These are phyloP conservation scores for Pipistrellus nathusii DNA, from an alignment of 2,797 vertebrate species.

Conservation along the genomic window DNA sequence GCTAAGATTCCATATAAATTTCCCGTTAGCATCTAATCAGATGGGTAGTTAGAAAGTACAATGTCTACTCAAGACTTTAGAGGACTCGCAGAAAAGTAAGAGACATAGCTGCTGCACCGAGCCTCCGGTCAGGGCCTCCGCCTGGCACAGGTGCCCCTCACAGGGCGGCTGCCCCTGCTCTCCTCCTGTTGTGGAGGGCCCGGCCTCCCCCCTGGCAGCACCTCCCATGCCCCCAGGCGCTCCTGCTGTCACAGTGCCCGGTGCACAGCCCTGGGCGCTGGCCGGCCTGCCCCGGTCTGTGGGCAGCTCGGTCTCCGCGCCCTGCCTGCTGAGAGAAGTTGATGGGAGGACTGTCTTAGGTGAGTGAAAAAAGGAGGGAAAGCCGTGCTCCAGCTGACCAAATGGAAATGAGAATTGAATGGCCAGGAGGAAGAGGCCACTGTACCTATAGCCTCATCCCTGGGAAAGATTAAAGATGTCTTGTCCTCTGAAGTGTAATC, in stretches of 20 bases:
- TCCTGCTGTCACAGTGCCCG: fast-evolving
- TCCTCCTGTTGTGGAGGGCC: fast-evolving
- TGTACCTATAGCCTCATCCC: constrained; percentile 81
- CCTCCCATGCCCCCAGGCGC: fast-evolving
- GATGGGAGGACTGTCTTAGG: constrained; percentile 54
- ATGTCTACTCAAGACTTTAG: not conserved
- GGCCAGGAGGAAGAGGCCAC: constrained; percentile 65
- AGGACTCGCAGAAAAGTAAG: not conserved
- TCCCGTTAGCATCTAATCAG: not conserved
- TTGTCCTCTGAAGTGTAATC: constrained; percentile 81
- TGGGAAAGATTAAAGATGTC: constrained; percentile 82
- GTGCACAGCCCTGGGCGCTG: not conserved
- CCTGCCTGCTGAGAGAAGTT: constrained; percentile 34
- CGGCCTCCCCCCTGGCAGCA: not conserved
- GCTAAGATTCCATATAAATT: not conserved
- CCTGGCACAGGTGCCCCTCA: not conserved
- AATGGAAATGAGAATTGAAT: constrained; percentile 83
- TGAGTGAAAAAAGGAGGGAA: constrained; percentile 1
- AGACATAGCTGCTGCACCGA: fast-evolving
- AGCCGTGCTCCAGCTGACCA: constrained; percentile 54
- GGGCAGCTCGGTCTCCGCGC: not conserved
- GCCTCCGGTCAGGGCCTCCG: not conserved
- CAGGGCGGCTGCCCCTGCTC: fast-evolving
- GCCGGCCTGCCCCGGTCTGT: not conserved
- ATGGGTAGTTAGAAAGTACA: not conserved